These are phyloP conservation scores for Tanypteryx hageni DNA, from an alignment of 2,888 invertebrate genomes.

Conservation along the genomic window DNA sequence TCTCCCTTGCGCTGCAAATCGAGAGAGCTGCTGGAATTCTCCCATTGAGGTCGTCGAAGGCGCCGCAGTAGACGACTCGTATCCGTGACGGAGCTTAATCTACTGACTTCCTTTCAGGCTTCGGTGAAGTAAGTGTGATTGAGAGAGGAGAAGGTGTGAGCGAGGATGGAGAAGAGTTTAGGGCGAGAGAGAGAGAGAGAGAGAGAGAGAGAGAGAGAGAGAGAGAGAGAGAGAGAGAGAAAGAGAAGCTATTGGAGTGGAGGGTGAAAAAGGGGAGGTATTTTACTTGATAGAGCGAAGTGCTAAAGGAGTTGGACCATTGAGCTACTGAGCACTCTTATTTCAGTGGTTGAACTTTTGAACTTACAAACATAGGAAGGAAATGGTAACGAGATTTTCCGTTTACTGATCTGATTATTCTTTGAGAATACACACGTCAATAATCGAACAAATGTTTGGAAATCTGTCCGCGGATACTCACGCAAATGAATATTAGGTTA, in stretches of 20 bases:
- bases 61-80: background rate
- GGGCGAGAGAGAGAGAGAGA: background rate
- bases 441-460: too few species aligned
- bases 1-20: too few species aligned
- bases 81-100: slow-evolving; percentile 23
- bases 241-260: background rate
- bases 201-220: background rate
- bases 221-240: background rate
- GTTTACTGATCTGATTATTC: too few species aligned
- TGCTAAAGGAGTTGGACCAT: background rate
- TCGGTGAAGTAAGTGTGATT: background rate
- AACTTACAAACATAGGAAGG: background rate
- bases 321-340: background rate
- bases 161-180: background rate
- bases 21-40: background rate
- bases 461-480: too few species aligned
- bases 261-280: background rate
- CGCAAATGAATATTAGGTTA: too few species aligned
- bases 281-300: background rate
- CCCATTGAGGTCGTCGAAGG: background rate
- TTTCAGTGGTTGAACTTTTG: slow-evolving; percentile 11
- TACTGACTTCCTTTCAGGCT: background rate
- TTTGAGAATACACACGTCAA: too few species aligned
- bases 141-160: slow-evolving; percentile 7
- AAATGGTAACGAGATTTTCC: background rate